Base-by-base conservation (phyloP, 2,797 vertebrate genomes). In the Eidolon dupreanum region DNA sequence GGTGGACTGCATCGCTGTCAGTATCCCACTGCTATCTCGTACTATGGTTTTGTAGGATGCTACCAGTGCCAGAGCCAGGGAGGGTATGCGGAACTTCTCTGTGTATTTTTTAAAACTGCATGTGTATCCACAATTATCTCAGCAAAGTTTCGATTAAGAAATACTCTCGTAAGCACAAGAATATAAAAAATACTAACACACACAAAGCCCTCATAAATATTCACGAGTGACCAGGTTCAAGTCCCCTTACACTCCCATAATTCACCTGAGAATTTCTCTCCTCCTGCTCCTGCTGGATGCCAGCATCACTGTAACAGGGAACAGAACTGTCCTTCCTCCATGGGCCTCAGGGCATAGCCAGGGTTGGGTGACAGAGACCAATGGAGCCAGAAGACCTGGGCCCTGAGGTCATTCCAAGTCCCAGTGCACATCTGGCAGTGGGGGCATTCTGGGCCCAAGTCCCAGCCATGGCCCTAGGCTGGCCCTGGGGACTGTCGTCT, bases 391-490 rank as follows among this genome's bases (percentile, higher is more conserved):
- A 68, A 57, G 66, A 81, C 1, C 61, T 41, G 41, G 41, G 41
- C 11, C 33, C 31, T 17, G 55, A 4, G 51, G 70, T 75, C 38
- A 59, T 4, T 8, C 11, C n/a, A 46, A 24, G 46, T 17, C 19
- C 36, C 28, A 13, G 15, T 1, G 2, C 63, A 59, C 24, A 1
- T 28, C 17, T 79, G 46, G 66, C n/a, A 36, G 28, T 33, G 66
- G 20, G 43, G 65, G 28, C 4, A 0, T 26, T 7, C 17, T 0
- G 0, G 26, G 36, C 61, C 61, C 75, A 53, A 11, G 28, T 59
- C 59, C 24, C 33, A 99, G 99, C 97, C 98, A 22, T 0, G 3
- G 79, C 41, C 46, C 26, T 22, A 13, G 65, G 90, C 13, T 8
- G 63, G 36, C 53, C 59, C 78, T 20, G 17, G 15, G 15, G 22